Evolutionary conservation across 2,888 invertebrate genomes (phyloP), one percentile per base, ranked within the genome.

Genomic region (Smittia aterrima): DNA sequence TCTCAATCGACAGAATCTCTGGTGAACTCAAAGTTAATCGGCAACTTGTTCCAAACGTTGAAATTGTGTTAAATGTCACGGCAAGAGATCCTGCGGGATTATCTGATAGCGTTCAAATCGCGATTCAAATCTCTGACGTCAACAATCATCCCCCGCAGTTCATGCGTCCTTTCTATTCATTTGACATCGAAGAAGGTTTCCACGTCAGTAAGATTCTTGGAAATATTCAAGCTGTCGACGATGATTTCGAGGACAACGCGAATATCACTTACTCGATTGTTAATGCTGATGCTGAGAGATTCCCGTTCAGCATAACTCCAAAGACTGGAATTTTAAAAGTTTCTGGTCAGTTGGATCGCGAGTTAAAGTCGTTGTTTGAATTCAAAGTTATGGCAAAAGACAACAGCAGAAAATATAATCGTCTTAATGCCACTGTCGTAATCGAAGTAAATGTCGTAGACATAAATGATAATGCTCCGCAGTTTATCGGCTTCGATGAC

Each of bases 81-180:
- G 94, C 92, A 0, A 84, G 86, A 16, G 95, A 95, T 80, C 87
- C 88, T 0, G 93, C 91, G 2, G 91, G 90, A 1, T 81, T 93
- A 1, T 87, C 86, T 77, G 92, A 93, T 77, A 85, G 86, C 71
- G 86, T 92, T 1, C 87, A 88, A 4, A 81, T 94, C 1, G 86
- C 90, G 77, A 85, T 95, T n/a, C 87, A 87, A 67, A 87, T 94
- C 0, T 87, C 87, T 78, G 93, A 93, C 79, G 87, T 94, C 0
- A 95, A 95, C 80, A 91, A 95, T 78, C 93, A 95, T 80, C 88
- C 90, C 3, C 95, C 95, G 0, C 87, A 90, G 76, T 95, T 95
- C 77, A 89, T 89, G 77, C 91, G 92, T 77, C 88, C 92, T 0
- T 92, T 90, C 88, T 95, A 95, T 79, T 90, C 87, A 70, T 95